These are phyloP conservation scores for Mastigias papua DNA, from an alignment of 30 jellyfish, hydroid and myxozoan genomes.

Conservation along the genomic window DNA sequence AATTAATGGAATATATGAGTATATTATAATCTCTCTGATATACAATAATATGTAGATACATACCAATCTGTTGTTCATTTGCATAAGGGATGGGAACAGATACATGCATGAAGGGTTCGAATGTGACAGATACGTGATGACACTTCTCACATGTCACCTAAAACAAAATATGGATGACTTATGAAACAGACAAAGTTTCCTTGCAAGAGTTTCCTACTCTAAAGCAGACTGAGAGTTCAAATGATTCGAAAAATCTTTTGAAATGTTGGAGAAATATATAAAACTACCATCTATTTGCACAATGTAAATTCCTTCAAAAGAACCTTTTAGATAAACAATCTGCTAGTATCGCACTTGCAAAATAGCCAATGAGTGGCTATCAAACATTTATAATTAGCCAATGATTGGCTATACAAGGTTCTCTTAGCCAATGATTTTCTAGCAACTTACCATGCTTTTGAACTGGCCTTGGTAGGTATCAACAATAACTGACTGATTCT, in stretches of 20 bases:
- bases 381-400: no score
- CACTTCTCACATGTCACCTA: constrained; percentile 95
- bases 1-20: neutral
- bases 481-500: constrained; percentile 79
- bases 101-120: constrained; percentile 89
- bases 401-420: no score
- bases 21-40: no score
- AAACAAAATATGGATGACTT: neutral
- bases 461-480: constrained; percentile 87
- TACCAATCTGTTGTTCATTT: constrained; percentile 84
- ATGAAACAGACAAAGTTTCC: neutral
- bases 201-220: neutral
- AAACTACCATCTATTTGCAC: no score
- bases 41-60: constrained; percentile 12
- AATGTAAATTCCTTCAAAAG: no score
- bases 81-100: constrained; percentile 96
- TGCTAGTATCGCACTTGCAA: no score
- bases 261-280: no score
- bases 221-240: neutral
- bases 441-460: constrained; percentile 84
- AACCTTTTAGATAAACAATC: no score
- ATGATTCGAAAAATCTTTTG: neutral
- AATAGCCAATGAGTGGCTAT: no score
- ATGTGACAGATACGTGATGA: constrained; percentile 76
- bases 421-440: no score